phyloP scores from a whole-genome alignment of 2,113 vertebrate genomes.

The Amphiprion percula region DNA sequence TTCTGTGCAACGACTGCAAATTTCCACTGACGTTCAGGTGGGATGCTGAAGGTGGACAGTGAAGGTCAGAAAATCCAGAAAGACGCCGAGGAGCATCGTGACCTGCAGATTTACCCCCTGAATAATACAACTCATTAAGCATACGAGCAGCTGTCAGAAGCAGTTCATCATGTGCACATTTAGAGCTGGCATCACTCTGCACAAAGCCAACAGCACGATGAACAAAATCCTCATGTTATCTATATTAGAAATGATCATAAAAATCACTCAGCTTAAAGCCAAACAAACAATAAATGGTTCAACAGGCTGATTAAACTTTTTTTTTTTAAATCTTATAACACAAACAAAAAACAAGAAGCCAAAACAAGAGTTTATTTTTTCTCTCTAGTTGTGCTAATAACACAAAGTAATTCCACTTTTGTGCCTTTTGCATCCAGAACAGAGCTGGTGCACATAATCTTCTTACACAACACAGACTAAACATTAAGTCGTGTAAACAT shows the following conservation, averaged over 20 bases:
- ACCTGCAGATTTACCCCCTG: constrained; percentile 24
- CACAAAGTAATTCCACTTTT: background rate
- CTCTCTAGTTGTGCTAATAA: background rate
- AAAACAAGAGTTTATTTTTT: background rate
- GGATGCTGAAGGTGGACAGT: background rate
- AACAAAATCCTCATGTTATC: background rate
- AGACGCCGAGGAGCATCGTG: background rate
- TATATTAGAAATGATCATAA: background rate
- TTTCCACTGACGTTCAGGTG: background rate
- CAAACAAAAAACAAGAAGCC: background rate
- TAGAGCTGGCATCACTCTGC: background rate
- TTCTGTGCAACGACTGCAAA: background rate
- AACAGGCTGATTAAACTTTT: no score
- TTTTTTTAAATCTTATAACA: no score
- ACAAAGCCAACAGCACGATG: background rate
- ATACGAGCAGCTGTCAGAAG: constrained; percentile 32
- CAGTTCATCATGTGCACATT: constrained; percentile 17
- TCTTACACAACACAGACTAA: constrained; percentile 8
- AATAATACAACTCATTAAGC: constrained; percentile 9
- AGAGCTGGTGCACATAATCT: constrained; percentile 17
- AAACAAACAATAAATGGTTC: no score
- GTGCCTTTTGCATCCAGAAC: background rate
- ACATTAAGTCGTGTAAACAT: constrained; percentile 8
- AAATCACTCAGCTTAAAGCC: background rate
- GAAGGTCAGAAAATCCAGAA: constrained; percentile 40